Conservation (phyloP, 2,797 vertebrate species). For the Tokudaia muenninki region DNA sequence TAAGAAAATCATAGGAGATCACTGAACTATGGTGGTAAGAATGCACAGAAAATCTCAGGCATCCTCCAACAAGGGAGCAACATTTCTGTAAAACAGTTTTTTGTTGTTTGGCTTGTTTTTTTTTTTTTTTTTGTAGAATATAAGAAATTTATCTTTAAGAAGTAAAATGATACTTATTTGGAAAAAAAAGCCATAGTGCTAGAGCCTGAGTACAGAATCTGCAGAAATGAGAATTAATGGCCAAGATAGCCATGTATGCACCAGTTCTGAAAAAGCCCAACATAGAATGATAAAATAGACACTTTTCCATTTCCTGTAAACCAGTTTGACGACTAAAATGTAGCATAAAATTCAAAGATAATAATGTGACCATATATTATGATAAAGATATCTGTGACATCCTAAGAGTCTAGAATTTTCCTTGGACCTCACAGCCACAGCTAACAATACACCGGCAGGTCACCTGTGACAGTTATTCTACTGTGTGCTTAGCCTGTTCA, state of each 20-base stretch:
- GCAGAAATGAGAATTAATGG: constrained; percentile 21
- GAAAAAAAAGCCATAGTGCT: not conserved
- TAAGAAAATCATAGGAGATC: not conserved
- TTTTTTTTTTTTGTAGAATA: not conserved
- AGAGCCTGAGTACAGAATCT: not conserved
- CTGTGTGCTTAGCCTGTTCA: not conserved
- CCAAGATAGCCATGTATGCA: not conserved
- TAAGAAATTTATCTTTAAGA: not conserved
- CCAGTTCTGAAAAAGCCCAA: not conserved
- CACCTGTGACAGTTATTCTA: not conserved
- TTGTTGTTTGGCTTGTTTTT: not conserved
- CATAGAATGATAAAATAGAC: not conserved
- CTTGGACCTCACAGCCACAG: no score
- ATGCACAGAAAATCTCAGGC: not conserved
- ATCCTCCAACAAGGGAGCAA: not conserved
- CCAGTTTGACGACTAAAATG: constrained; percentile 18
- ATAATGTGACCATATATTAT: not conserved
- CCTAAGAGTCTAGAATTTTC: not conserved
- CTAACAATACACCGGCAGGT: not conserved
- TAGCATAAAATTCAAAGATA: not conserved
- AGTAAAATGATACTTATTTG: not conserved
- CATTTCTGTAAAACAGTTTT: not conserved
- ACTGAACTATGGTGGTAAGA: not conserved
- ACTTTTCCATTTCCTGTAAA: constrained; percentile 17
- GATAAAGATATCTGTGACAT: not conserved